Evolutionary conservation across 2,888 invertebrate species (phyloP).

Genomic region (Physocephala rufipes): DNA sequence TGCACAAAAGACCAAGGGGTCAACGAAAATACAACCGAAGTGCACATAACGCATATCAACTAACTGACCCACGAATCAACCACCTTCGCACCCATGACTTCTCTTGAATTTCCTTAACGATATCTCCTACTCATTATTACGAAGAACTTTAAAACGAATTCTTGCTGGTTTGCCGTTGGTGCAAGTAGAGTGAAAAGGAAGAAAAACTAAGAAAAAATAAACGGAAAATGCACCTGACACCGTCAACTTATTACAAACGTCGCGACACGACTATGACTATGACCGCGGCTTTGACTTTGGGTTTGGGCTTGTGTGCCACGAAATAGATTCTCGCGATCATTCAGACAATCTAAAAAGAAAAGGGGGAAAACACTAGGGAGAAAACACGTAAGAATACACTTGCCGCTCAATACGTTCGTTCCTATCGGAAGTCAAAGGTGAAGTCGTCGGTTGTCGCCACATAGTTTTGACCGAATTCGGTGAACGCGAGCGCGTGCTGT

Average conservation of each 20-base stretch:
- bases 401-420: slow-evolving; percentile 1
- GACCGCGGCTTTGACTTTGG: no score
- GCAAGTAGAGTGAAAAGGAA: background rate
- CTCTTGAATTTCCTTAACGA: no score
- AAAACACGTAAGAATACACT: slow-evolving; percentile 22
- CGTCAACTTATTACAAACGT: slow-evolving; percentile 32
- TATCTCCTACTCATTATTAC: slow-evolving; percentile 28
- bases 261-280: no score
- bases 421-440: slow-evolving; percentile 27
- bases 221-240: slow-evolving; percentile 32
- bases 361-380: no score
- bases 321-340: slow-evolving; percentile 16
- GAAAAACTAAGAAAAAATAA: background rate
- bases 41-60: no score
- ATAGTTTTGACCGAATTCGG: background rate
- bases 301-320: background rate
- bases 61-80: slow-evolving; percentile 4
- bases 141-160: slow-evolving; percentile 33
- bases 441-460: slow-evolving; percentile 10
- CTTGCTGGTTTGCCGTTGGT: background rate
- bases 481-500: slow-evolving; percentile 42
- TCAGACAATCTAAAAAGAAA: slow-evolving; percentile 3
- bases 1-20: slow-evolving; percentile 33
- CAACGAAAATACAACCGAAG: background rate
- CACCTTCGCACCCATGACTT: slow-evolving; percentile 26